phyloP scores from a whole-genome alignment of 2,888 invertebrate genomes.

The Apodemia mormo region DNA sequence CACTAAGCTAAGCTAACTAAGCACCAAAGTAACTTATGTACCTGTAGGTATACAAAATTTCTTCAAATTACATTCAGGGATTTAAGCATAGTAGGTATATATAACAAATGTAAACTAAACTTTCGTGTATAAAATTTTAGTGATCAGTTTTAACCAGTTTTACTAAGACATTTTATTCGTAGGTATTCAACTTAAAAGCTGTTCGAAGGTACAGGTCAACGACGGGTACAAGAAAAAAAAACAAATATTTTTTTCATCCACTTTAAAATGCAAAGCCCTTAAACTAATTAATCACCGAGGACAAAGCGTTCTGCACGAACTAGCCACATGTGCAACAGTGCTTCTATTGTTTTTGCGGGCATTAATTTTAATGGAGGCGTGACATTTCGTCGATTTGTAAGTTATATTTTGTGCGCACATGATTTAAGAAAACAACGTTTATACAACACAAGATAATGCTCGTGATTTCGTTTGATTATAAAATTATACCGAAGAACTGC shows the following conservation, averaged over 20 bases:
- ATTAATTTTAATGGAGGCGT: slow-evolving; percentile 8
- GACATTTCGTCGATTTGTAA: slow-evolving; percentile 7
- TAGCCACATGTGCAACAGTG: slow-evolving; percentile 11
- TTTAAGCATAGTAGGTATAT: too few relatives aligned
- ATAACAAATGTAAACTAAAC: too few relatives aligned
- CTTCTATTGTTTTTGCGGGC: slow-evolving; percentile 7
- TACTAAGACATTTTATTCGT: not conserved
- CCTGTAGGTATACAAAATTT: too few relatives aligned
- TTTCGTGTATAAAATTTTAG: not conserved
- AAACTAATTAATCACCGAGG: slow-evolving; percentile 24
- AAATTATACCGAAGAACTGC: too few relatives aligned
- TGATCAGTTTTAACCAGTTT: not conserved
- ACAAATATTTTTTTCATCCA: slow-evolving; percentile 1
- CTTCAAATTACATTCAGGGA: too few relatives aligned
- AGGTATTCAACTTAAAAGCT: not conserved
- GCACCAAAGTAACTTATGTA: too few relatives aligned
- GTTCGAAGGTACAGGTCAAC: not conserved
- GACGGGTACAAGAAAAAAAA: not conserved
- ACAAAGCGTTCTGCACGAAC: slow-evolving; percentile 7
- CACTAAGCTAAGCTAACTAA: too few relatives aligned
- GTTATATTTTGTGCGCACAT: not conserved
- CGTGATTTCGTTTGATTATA: not conserved
- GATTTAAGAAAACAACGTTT: not conserved
- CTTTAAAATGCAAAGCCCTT: slow-evolving; percentile 5
- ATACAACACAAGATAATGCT: not conserved